Base-by-base conservation (phyloP, 2,113 vertebrate genomes). In the Trogon surrucura region DNA sequence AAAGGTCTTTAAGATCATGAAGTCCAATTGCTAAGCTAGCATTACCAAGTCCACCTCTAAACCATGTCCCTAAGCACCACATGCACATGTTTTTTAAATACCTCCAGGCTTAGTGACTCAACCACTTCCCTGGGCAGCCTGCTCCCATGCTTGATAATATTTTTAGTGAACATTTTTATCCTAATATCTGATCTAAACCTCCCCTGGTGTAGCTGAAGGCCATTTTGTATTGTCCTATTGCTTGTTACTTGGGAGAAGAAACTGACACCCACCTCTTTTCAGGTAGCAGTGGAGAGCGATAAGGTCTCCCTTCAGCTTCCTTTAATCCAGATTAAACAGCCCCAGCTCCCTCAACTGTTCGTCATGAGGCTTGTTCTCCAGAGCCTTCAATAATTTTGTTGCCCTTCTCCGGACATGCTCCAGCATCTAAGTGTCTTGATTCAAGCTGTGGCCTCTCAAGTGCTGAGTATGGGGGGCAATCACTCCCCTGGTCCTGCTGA, bases 361-460 rank as follows among this genome's bases (percentile, higher is more conserved):
- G 12, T 22, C 56, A n/a, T 6, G 14, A 58, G 56, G n/a, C 13
- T 58, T 58, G 32, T 58, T 30, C 32, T n/a, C 56, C 9, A 58
- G 56, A 14, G 20, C 20, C 51, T 26, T 53, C 51, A 53, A 13
- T 25, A 53, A 25, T 6, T 53, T 53, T 14, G 7, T 26, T 53
- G 13, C 9, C 32, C 13, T n/a, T n/a, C 32, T 58, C 20, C n/a
- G 57, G 20, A 58, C 57, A n/a, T 1, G 1, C 4, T 58, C 20
- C 57, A n/a, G 32, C 57, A n/a, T 20, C 57, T n/a, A 19, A 10
- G 9, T 58, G 57, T n/a, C 57, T n/a, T 14, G 1, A 36, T 25
- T 61, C 5, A 0, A 26, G 34, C 22, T 36, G 4, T 0, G 1
- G 58, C n/a, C 58, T 61, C 34, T 36, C n/a, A 34, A 61, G 58